Evolutionary conservation across 2,797 vertebrate genomes (phyloP), one percentile per base, ranked within the genome.

Genomic region (Peromyscus melanophrys): DNA sequence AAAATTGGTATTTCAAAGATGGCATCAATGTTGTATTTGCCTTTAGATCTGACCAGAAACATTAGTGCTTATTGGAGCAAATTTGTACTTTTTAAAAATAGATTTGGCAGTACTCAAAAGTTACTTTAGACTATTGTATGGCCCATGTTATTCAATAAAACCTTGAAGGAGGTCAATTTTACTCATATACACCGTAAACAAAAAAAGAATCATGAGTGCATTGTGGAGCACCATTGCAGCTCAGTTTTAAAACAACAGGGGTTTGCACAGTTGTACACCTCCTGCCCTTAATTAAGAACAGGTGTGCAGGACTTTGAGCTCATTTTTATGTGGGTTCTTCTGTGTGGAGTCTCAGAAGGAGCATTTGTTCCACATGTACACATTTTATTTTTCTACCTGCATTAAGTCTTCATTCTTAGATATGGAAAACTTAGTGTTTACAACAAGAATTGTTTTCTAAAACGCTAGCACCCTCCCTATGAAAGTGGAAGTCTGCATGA

Each of bases 401-500:
- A 0, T 71, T 67, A 87, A 92, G 16, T 55, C 52, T 55, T 55
- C 4, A 13, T 55, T 55, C 52, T 97, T 86, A 95, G 61, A 97
- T 85, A 93, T 89, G 75, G 52, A 95, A 96, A 97, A 96, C 27
- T 63, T 89, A 13, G 34, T 91, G 96, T 98, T 97, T 97, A 78
- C 78, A 92, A 76, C 25, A 96, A 95, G 80, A 77, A 87, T 16
- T 43, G 17, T 97, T 98, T 96, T 88, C 78, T 81, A 94, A 96
- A 93, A 43, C 57, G 83, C 4, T 25, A 61, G 7, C 71, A 16
- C 96, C 80, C 90, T 95, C 75, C 52, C 93, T 49, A 95, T 34
- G 10, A 63, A 93, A 96, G n/a, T 82, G 59, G 77, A 73, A 55
- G 76, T 89, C 96, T 97, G 98, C 98, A 98, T 98, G 98, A 92